phyloP scores from a whole-genome alignment of 2,888 invertebrate species.

The Cheilosia vulpina region DNA sequence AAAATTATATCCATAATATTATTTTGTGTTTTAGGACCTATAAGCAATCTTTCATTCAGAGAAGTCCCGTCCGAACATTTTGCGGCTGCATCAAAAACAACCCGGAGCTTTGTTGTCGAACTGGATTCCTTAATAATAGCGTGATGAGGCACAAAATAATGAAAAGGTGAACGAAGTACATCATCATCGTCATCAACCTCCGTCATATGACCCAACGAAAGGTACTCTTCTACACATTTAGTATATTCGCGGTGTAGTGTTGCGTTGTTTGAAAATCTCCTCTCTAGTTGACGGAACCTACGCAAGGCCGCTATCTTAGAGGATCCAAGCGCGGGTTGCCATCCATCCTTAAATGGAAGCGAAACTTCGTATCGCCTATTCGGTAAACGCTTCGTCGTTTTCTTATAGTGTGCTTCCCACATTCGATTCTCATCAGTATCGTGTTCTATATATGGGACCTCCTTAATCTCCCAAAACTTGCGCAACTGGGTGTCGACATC shows the following conservation, averaged over 20 bases:
- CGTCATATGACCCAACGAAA: no score
- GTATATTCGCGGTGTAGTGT: not conserved
- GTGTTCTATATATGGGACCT: not conserved
- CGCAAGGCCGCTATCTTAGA: conserved; percentile 31
- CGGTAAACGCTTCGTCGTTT: not conserved
- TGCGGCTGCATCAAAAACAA: not conserved
- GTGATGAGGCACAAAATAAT: no score
- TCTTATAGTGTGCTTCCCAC: not conserved
- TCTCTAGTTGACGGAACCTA: conserved; percentile 32
- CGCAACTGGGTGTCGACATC: conserved; percentile 7
- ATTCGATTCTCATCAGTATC: not conserved
- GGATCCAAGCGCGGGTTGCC: conserved; percentile 5
- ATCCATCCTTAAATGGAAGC: conserved; percentile 11
- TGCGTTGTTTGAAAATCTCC: not conserved
- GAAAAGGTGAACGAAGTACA: no score
- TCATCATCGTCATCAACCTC: no score
- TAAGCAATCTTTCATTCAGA: not conserved
- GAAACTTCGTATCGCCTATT: conserved; percentile 5
- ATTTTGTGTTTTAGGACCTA: conserved; percentile 7
- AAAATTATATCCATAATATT: conserved; percentile 7
- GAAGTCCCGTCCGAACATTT: not conserved
- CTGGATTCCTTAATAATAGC: no score
- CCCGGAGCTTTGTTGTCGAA: no score
- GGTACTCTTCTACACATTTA: no score
- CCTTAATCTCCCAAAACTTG: conserved; percentile 20